Percentiles rank a stretch among this genome's conserved stretches.
These are phyloP conservation scores for Neodiprion lecontei DNA, from an alignment of 1,140 invertebrate species.

Conservation along the genomic window DNA sequence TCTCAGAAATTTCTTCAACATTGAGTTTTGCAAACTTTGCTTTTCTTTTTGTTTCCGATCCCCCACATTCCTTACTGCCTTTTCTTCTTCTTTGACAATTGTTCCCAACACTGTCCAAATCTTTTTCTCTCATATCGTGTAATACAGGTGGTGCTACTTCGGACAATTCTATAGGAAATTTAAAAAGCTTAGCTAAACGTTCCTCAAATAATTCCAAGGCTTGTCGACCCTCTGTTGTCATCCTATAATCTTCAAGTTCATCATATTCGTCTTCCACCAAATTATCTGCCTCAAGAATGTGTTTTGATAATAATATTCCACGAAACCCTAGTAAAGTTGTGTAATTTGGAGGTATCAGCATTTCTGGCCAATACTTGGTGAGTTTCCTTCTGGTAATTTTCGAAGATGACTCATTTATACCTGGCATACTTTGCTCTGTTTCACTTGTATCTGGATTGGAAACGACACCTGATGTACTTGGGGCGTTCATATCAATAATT, in stretches of 20 bases:
- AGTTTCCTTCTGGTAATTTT: background rate
- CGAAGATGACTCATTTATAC: too few relatives aligned
- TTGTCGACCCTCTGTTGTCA: conserved; percentile 28
- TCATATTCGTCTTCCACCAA: conserved; percentile 10
- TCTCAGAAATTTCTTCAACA: background rate
- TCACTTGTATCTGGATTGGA: background rate
- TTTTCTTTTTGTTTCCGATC: background rate
- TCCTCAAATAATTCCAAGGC: conserved; percentile 41
- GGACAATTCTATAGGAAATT: conserved; percentile 39
- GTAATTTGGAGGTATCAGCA: conserved; percentile 35
- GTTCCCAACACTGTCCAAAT: background rate
- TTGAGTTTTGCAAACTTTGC: background rate
- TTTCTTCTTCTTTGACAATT: background rate
- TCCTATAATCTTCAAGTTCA: conserved; percentile 16
- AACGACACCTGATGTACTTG: background rate
- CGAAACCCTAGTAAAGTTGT: conserved; percentile 40
- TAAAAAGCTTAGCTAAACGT: conserved; percentile 50
- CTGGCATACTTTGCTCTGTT: background rate
- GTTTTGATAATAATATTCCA: conserved; percentile 27
- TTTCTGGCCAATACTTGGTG: background rate
- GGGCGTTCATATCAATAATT: background rate
- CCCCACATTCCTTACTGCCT: background rate
- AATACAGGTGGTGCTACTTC: conserved; percentile 1
- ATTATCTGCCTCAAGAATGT: background rate
- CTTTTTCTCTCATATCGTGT: background rate